Percentiles rank a stretch among this genome's conserved stretches.
Conservation (phyloP, 2,113 vertebrate genomes). For the Gavialis gangeticus region DNA sequence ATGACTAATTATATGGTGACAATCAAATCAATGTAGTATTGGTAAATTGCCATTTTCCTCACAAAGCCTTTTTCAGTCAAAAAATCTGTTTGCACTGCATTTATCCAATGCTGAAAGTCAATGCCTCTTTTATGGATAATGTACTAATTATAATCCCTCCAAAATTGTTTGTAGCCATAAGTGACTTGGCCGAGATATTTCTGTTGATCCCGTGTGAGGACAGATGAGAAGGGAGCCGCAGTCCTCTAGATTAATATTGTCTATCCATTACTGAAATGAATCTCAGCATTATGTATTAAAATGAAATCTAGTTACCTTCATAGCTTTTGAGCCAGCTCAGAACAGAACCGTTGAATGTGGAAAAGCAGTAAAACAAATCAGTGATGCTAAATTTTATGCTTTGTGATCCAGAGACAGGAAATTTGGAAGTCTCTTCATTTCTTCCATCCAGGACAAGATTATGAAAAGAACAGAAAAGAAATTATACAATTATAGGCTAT, state of each 20-base stretch:
- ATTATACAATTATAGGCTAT: background rate
- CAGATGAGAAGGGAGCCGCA: background rate
- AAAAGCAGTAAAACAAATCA: background rate
- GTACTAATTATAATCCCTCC: too few relatives aligned
- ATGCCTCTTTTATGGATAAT: background rate
- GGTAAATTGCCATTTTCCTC: background rate
- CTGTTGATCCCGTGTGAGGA: background rate
- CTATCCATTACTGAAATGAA: background rate
- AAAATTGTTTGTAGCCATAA: background rate
- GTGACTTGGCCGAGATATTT: background rate
- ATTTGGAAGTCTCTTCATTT: background rate
- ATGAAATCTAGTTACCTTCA: background rate
- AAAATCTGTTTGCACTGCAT: background rate
- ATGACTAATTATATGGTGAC: background rate
- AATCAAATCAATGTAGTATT: background rate
- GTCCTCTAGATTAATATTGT: background rate
- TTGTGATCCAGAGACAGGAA: constrained; percentile 11
- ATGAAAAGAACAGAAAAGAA: background rate
- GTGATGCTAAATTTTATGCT: background rate
- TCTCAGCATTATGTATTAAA: background rate
- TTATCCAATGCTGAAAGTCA: background rate
- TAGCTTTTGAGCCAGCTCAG: background rate
- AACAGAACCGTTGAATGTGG: background rate
- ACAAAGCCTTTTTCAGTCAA: background rate
- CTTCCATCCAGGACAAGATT: background rate